Conservation (phyloP, 2,888 invertebrate species). For the Neuroscelio doddi region DNA sequence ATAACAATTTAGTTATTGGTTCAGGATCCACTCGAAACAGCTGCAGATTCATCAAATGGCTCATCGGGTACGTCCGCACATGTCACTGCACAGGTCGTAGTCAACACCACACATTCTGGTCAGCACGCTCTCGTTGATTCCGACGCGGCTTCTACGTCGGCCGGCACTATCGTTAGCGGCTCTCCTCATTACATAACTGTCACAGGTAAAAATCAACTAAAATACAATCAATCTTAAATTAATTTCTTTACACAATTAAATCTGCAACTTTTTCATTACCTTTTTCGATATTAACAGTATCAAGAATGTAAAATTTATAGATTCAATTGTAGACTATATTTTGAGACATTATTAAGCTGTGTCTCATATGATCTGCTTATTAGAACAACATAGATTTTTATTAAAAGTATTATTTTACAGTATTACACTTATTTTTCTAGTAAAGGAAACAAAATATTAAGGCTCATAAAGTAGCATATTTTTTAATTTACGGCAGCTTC, state of each 20-base stretch:
- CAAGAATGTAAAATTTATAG: too few species aligned
- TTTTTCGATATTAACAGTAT: too few species aligned
- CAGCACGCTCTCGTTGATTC: constrained; percentile 73
- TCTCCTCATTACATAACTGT: constrained; percentile 82
- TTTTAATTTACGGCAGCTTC: too few species aligned
- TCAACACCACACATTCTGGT: constrained; percentile 71
- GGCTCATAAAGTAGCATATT: too few species aligned
- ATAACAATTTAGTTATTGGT: constrained; percentile 66
- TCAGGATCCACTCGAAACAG: constrained; percentile 73
- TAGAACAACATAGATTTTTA: too few species aligned
- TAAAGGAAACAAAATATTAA: too few species aligned
- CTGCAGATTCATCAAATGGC: constrained; percentile 76
- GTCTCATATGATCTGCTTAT: too few species aligned
- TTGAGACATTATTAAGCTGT: too few species aligned
- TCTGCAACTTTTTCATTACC: too few species aligned
- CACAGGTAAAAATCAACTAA: constrained; percentile 75
- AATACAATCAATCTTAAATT: background rate
- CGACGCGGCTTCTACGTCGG: constrained; percentile 73
- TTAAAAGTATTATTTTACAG: too few species aligned
- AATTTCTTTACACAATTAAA: background rate
- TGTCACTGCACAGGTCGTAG: constrained; percentile 72
- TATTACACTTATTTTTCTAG: too few species aligned
- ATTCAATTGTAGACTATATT: too few species aligned
- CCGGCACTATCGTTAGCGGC: constrained; percentile 70
- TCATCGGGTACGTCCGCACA: constrained; percentile 73